phyloP scores from a whole-genome alignment of 2,888 invertebrate genomes.

The Chaetoderma sp. region DNA sequence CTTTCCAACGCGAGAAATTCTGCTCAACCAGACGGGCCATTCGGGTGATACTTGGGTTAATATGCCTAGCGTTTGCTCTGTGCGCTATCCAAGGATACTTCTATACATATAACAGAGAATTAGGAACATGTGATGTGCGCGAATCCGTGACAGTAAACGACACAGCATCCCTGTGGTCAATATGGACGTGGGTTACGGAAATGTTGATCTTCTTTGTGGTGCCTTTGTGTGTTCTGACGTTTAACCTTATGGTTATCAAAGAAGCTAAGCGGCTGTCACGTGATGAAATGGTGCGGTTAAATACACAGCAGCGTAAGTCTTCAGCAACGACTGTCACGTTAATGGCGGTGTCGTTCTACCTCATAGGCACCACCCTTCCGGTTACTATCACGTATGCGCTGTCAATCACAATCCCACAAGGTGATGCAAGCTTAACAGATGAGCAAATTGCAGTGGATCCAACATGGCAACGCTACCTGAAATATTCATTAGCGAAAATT shows the following conservation, averaged over 20 bases:
- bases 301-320: neutral
- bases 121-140: conserved; percentile 26
- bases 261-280: conserved; percentile 31
- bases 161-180: conserved; percentile 37
- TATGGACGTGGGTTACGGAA: conserved; percentile 51
- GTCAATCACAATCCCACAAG: conserved; percentile 33
- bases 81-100: conserved; percentile 47
- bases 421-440: conserved; percentile 26
- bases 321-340: conserved; percentile 42
- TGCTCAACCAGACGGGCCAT: conserved; percentile 41
- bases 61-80: conserved; percentile 34
- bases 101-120: conserved; percentile 34
- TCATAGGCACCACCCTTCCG: conserved; percentile 45
- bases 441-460: conserved; percentile 31
- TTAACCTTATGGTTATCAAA: conserved; percentile 47
- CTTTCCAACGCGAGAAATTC: conserved; percentile 42
- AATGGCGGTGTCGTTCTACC: conserved; percentile 42
- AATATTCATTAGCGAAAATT: conserved; percentile 30
- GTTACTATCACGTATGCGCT: conserved; percentile 43
- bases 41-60: conserved; percentile 35
- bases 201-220: conserved; percentile 47
- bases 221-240: conserved; percentile 45
- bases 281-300: neutral
- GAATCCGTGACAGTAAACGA: neutral
- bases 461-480: conserved; percentile 42